Percentiles rank a stretch among this genome's conserved stretches.
Evolutionary conservation across 1,140 invertebrate species (phyloP).

Genomic region (Colletes gigas): DNA sequence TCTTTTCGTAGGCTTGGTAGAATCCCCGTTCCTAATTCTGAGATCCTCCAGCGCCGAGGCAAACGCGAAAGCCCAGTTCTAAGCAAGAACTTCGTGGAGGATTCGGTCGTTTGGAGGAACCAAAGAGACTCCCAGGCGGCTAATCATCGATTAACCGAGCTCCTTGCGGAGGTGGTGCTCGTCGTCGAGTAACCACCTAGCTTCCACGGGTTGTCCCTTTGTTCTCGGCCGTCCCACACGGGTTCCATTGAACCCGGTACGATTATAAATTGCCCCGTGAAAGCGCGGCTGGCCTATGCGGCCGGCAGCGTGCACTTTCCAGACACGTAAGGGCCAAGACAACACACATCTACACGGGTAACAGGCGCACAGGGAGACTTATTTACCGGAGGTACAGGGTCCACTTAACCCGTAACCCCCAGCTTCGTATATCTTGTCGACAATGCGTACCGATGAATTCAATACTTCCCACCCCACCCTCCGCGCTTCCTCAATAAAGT

Average conservation of each 20-base stretch:
- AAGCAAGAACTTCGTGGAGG: too few species aligned
- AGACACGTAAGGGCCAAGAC: conserved; percentile 54
- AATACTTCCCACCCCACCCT: conserved; percentile 54
- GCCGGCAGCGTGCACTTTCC: conserved; percentile 53
- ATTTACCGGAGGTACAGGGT: conserved; percentile 64
- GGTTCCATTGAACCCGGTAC: conserved; percentile 71
- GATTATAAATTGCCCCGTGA: conserved; percentile 73
- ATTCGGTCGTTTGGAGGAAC: neutral
- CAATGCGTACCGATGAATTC: conserved; percentile 70
- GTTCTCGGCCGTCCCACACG: conserved; percentile 68
- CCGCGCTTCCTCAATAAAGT: conserved; percentile 68
- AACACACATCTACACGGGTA: conserved; percentile 33
- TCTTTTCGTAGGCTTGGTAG: too few species aligned
- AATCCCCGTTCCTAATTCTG: too few species aligned
- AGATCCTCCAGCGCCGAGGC: too few species aligned
- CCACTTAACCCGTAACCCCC: conserved; percentile 74
- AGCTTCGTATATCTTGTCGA: conserved; percentile 73
- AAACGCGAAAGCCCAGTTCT: too few species aligned
- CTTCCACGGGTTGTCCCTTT: conserved; percentile 61
- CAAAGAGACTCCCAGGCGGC: conserved; percentile 39
- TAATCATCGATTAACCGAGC: conserved; percentile 58
- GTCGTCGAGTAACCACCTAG: conserved; percentile 33
- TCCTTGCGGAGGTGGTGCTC: conserved; percentile 17
- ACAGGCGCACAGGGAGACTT: conserved; percentile 55
- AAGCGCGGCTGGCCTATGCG: conserved; percentile 52